phyloP scores from a whole-genome alignment of 2,113 vertebrate species.

The Recurvirostra avosetta region DNA sequence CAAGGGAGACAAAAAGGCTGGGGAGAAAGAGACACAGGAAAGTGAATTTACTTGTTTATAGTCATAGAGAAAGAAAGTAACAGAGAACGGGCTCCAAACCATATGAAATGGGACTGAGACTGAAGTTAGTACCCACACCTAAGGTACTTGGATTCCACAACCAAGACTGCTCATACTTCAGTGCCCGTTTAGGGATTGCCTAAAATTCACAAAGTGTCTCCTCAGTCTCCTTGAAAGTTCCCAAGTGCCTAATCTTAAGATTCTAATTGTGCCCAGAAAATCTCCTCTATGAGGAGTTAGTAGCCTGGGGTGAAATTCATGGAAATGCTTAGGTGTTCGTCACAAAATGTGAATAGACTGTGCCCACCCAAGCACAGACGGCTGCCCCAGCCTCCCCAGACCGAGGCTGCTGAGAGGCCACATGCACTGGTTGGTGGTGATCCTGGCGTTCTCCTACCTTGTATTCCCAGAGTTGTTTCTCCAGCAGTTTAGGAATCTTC shows the following conservation, averaged over 20 bases:
- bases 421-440: background rate
- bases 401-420: background rate
- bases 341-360: background rate
- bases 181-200: background rate
- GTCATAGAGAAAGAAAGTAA: background rate
- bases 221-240: background rate
- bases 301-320: background rate
- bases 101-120: accelerated
- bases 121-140: background rate
- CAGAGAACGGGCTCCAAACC: background rate
- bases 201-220: background rate
- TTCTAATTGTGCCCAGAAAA: background rate
- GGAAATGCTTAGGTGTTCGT: background rate
- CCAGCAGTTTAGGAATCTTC: background rate
- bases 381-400: background rate
- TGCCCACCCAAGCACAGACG: background rate
- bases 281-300: background rate
- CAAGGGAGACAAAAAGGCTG: background rate
- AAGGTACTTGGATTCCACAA: background rate
- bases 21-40: background rate
- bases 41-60: background rate
- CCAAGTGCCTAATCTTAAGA: background rate
- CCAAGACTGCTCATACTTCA: background rate
- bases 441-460: background rate
- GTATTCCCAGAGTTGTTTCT: background rate